These are phyloP conservation scores for Anabas testudineus DNA, from an alignment of 2,797 vertebrate species.

Conservation along the genomic window DNA sequence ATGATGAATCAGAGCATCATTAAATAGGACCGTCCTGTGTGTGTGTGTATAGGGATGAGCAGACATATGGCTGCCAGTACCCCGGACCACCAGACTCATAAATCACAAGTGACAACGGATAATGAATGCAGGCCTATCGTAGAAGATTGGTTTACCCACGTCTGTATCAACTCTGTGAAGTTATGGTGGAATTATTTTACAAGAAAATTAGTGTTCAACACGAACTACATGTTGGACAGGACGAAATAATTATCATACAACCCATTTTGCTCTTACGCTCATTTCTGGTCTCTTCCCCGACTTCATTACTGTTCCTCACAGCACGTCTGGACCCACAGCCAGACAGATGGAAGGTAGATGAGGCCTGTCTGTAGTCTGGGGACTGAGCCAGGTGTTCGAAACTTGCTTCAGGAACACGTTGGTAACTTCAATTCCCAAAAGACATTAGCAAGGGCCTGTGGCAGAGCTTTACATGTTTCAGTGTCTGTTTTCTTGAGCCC, in stretches of 20 bases:
- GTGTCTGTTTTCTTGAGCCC: slow-evolving; percentile 40
- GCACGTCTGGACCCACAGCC: slow-evolving; percentile 60
- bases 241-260: not conserved
- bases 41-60: slow-evolving; percentile 58
- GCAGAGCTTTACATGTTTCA: slow-evolving; percentile 38
- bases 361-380: slow-evolving; percentile 58
- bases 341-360: slow-evolving; percentile 72
- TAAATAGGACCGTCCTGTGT: slow-evolving; percentile 49
- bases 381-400: slow-evolving; percentile 64
- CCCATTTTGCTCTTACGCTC: not conserved
- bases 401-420: slow-evolving; percentile 55
- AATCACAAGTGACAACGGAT: slow-evolving; percentile 76
- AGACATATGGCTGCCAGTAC: slow-evolving; percentile 71
- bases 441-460: slow-evolving; percentile 37
- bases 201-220: slow-evolving; percentile 40
- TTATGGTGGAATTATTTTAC: slow-evolving; percentile 42
- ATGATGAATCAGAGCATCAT: slow-evolving; percentile 70
- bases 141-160: slow-evolving; percentile 57
- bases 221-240: slow-evolving; percentile 6
- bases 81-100: slow-evolving; percentile 58
- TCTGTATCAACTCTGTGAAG: slow-evolving; percentile 41
- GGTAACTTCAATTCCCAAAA: slow-evolving; percentile 45
- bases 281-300: slow-evolving; percentile 21
- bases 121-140: slow-evolving; percentile 72
- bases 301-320: slow-evolving; percentile 55